A percentile compares a stretch with the other conserved stretches of the same genome.
Evolutionary conservation across 1,140 invertebrate species (phyloP).

Genomic region (Cephus cinctus): DNA sequence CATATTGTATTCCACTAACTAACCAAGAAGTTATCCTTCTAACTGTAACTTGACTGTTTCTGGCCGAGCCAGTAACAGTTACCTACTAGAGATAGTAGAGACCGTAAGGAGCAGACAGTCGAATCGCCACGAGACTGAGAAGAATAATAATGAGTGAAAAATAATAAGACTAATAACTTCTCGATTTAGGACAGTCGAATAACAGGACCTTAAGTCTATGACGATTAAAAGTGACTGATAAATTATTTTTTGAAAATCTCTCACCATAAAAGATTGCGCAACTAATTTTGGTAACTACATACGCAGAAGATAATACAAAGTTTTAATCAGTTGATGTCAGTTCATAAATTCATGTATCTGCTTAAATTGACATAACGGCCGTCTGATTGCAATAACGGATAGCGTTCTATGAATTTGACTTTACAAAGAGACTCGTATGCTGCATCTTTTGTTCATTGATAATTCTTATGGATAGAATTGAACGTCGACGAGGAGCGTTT

Average conservation of each 20-base stretch:
- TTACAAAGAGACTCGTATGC: conserved; percentile 10
- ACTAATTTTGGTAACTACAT: neutral
- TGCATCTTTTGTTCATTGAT: conserved; percentile 5
- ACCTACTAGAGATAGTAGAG: no score
- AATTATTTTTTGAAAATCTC: neutral
- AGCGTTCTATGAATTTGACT: conserved; percentile 1
- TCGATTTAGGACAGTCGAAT: no score
- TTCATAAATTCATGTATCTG: conserved; percentile 24
- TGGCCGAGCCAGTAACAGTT: no score
- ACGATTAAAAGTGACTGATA: no score
- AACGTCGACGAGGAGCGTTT: neutral
- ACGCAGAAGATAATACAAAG: conserved; percentile 8
- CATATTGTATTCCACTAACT: no score
- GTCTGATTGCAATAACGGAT: conserved; percentile 7
- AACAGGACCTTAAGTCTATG: no score
- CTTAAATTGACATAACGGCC: conserved; percentile 23
- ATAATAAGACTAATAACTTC: no score
- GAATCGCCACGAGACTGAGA: no score
- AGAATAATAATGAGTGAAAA: no score
- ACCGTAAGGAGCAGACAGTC: no score
- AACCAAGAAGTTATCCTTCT: no score
- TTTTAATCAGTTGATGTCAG: conserved; percentile 18
- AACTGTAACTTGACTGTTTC: no score
- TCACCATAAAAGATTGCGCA: neutral
- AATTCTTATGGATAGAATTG: neutral